phyloP scores from a whole-genome alignment of 2,113 vertebrate genomes.

The Alectura lathami region DNA sequence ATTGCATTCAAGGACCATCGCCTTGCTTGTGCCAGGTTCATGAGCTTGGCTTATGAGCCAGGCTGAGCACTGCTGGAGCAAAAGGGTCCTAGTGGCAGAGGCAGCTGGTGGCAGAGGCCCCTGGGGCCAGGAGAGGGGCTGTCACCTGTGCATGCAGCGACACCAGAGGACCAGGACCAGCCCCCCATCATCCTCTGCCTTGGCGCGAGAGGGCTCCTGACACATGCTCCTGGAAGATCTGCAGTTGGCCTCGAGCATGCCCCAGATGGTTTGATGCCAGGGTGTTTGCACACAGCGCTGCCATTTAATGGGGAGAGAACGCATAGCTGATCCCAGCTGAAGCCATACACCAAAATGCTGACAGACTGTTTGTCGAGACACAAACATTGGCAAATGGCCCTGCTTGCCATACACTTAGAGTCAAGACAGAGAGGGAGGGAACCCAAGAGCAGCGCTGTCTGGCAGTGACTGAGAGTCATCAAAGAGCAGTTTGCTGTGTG shows the following conservation, averaged over 20 bases:
- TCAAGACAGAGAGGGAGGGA: conserved; percentile 15
- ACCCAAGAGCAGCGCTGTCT: conserved; percentile 5
- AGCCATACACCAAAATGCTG: conserved; percentile 46
- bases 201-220: background rate
- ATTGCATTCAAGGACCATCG: background rate
- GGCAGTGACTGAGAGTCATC: conserved; percentile 21
- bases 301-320: conserved; percentile 63
- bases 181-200: fast-evolving
- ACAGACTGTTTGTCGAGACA: conserved; percentile 68
- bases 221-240: conserved; percentile 28
- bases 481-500: background rate
- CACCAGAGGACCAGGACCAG: background rate
- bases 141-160: background rate
- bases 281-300: conserved; percentile 65
- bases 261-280: conserved; percentile 63
- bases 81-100: background rate
- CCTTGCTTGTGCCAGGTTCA: background rate
- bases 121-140: background rate
- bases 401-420: background rate
- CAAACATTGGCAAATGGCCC: conserved; percentile 71
- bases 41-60: background rate
- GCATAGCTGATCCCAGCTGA: conserved; percentile 62
- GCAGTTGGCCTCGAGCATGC: conserved; percentile 28
- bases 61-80: background rate
- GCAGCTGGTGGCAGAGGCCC: background rate